These are phyloP conservation scores for Nasonia oneida DNA, from an alignment of 2,888 invertebrate species.

Conservation along the genomic window DNA sequence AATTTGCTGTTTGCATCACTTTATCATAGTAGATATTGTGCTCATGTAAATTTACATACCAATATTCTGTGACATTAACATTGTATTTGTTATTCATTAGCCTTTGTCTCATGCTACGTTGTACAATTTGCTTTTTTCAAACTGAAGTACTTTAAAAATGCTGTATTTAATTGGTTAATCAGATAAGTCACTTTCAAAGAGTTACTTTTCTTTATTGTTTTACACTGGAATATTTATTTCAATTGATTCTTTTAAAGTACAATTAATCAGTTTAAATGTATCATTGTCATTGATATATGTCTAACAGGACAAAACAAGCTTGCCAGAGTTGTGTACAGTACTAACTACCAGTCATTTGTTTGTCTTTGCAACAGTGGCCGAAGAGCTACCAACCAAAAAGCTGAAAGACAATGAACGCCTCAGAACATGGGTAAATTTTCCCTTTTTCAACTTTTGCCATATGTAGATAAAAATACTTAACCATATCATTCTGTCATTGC, in stretches of 20 bases:
- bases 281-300: slow-evolving; percentile 62
- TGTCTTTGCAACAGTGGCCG: slow-evolving; percentile 69
- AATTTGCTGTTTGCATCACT: slow-evolving; percentile 28
- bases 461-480: slow-evolving; percentile 46
- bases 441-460: slow-evolving; percentile 55
- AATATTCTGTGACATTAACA: slow-evolving; percentile 22
- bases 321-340: slow-evolving; percentile 65
- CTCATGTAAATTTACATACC: slow-evolving; percentile 8
- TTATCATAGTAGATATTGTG: slow-evolving; percentile 5
- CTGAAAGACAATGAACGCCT: slow-evolving; percentile 85
- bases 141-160: slow-evolving; percentile 26
- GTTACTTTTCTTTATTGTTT: neutral
- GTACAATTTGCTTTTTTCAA: slow-evolving; percentile 11
- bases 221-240: neutral
- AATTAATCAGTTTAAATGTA: slow-evolving; percentile 38
- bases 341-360: slow-evolving; percentile 65
- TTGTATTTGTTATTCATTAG: slow-evolving; percentile 25
- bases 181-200: neutral
- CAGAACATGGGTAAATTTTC: slow-evolving; percentile 87
- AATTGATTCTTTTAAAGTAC: slow-evolving; percentile 30
- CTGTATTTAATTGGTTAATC: neutral
- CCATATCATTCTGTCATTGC: slow-evolving; percentile 61
- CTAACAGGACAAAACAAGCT: slow-evolving; percentile 68
- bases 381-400: slow-evolving; percentile 64
- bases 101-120: neutral